Percentiles rank a stretch among this genome's conserved stretches.
Evolutionary conservation across 2,888 invertebrate genomes (phyloP).

Genomic region (Papilio elwesi): DNA sequence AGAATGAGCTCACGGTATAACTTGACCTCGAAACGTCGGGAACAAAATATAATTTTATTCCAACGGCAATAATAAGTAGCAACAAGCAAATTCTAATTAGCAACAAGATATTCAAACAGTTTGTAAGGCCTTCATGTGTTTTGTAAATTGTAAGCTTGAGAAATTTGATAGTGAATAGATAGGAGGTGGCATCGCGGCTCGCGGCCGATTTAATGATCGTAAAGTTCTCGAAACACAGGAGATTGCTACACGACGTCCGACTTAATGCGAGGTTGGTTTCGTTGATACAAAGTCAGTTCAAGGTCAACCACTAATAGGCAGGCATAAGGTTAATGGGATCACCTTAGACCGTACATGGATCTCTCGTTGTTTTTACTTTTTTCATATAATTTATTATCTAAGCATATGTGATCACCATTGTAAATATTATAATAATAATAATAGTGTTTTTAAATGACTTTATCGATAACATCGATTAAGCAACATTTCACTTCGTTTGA

Average conservation of each 20-base stretch:
- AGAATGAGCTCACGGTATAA: too few species aligned
- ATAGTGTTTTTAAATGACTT: not conserved
- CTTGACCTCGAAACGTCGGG: too few species aligned
- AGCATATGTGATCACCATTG: not conserved
- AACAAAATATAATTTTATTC: too few species aligned
- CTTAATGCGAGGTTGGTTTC: constrained; percentile 17
- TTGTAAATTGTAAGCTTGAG: constrained; percentile 14
- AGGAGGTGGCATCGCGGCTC: not conserved
- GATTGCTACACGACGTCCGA: constrained; percentile 28
- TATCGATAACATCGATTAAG: too few species aligned
- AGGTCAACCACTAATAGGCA: constrained; percentile 30
- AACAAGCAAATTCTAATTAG: not conserved
- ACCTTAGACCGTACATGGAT: constrained; percentile 11
- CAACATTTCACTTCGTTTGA: too few species aligned
- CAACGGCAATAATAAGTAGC: too few species aligned
- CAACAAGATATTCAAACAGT: not conserved
- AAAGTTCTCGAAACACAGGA: constrained; percentile 30
- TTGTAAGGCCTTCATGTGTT: constrained; percentile 14
- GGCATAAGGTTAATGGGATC: constrained; percentile 33
- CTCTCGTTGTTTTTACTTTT: constrained; percentile 30
- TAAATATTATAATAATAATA: not conserved
- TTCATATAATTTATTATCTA: not conserved
- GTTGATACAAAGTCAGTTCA: constrained; percentile 30
- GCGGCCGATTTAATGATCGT: constrained; percentile 20
- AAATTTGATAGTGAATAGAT: constrained; percentile 22